Conservation (phyloP, 2,888 invertebrate species). For the Desoria tigrina region DNA sequence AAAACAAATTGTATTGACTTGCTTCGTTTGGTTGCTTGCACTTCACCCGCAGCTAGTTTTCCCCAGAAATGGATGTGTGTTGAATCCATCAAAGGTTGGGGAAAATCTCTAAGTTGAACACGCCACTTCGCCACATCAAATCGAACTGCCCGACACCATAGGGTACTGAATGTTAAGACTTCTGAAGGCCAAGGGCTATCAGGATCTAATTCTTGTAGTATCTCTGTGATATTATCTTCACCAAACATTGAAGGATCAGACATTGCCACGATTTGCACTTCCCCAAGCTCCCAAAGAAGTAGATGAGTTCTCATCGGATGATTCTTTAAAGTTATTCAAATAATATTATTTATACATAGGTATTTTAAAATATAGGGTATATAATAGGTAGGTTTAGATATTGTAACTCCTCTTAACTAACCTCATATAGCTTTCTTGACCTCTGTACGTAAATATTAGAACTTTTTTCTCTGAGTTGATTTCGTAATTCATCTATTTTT, state of each 20-base stretch:
- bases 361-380: background rate
- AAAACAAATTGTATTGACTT: conserved; percentile 20
- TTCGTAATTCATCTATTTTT: conserved; percentile 85
- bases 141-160: conserved; percentile 89
- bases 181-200: conserved; percentile 93
- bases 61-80: conserved; percentile 85
- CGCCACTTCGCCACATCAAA: conserved; percentile 83
- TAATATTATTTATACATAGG: conserved; percentile 24
- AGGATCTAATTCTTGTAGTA: conserved; percentile 78
- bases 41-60: conserved; percentile 85
- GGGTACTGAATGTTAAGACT: conserved; percentile 79
- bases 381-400: background rate
- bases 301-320: conserved; percentile 71
- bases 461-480: conserved; percentile 82
- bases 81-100: conserved; percentile 85
- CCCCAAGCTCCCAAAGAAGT: conserved; percentile 81
- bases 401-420: conserved; percentile 7
- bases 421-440: conserved; percentile 71
- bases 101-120: conserved; percentile 88
- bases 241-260: conserved; percentile 88
- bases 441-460: conserved; percentile 94
- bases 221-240: conserved; percentile 69
- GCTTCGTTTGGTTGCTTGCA: conserved; percentile 70
- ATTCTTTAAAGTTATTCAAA: conserved; percentile 25
- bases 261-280: conserved; percentile 72